Conservation (phyloP, 2,797 vertebrate genomes). For the Sparus aurata region DNA sequence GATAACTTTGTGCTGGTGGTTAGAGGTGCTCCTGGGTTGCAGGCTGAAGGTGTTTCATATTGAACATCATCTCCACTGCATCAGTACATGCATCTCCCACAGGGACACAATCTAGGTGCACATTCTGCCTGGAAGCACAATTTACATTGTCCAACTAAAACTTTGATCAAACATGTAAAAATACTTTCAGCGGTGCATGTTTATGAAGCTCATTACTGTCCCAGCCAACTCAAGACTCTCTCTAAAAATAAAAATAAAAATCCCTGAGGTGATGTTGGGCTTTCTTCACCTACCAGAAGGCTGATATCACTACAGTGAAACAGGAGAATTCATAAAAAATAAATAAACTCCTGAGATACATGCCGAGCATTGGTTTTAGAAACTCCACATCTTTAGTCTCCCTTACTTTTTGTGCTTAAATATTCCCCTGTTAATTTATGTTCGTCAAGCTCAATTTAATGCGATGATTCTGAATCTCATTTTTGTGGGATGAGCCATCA, state of each 20-base stretch:
- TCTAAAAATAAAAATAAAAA: constrained; percentile 45
- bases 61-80: constrained; percentile 20
- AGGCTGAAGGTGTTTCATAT: constrained; percentile 33
- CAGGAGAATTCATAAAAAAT: constrained; percentile 43
- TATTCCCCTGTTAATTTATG: constrained; percentile 53
- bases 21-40: constrained; percentile 24
- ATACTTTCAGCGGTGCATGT: constrained; percentile 28
- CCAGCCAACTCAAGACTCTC: constrained; percentile 11
- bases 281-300: constrained; percentile 27
- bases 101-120: constrained; percentile 1
- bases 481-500: constrained; percentile 59
- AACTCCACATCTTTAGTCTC: constrained; percentile 24
- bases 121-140: constrained; percentile 1
- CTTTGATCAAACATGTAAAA: constrained; percentile 45
- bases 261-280: constrained; percentile 30
- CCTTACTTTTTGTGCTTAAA: constrained; percentile 20
- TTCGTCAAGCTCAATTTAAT: constrained; percentile 46
- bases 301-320: constrained; percentile 31
- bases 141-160: constrained; percentile 21
- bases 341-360: constrained; percentile 20
- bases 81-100: constrained; percentile 2
- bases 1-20: neutral
- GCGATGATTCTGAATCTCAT: constrained; percentile 43
- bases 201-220: constrained; percentile 38
- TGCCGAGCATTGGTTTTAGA: constrained; percentile 12